These are phyloP conservation scores for Microctenopoma steveboyesi DNA, from an alignment of 2,797 vertebrate genomes.

Conservation along the genomic window DNA sequence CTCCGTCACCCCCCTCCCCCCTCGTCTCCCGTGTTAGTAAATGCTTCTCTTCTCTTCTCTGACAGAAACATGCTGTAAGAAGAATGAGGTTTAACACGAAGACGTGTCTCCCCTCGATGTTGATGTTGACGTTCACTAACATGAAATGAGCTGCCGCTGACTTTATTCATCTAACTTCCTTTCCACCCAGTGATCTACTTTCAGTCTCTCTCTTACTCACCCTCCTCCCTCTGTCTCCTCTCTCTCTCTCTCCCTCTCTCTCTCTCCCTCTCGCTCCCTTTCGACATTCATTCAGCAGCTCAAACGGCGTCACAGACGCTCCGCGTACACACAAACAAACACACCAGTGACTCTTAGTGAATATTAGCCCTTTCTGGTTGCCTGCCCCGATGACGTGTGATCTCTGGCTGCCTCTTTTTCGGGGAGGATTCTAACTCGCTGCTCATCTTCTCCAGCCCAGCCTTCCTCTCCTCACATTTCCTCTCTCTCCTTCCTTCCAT, in stretches of 20 bases:
- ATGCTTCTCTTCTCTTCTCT: slow-evolving; percentile 15
- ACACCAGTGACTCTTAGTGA: slow-evolving; percentile 45
- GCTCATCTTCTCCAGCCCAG: slow-evolving; percentile 24
- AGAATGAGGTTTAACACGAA: neutral
- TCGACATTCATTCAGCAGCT: slow-evolving; percentile 69
- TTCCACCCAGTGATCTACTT: slow-evolving; percentile 67
- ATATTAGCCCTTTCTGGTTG: slow-evolving; percentile 49
- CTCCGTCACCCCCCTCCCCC: slow-evolving; percentile 59
- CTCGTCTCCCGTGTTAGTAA: slow-evolving; percentile 55
- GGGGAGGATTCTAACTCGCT: slow-evolving; percentile 34
- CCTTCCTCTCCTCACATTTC: slow-evolving; percentile 28
- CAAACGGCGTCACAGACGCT: slow-evolving; percentile 40
- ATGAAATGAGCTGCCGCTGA: slow-evolving; percentile 46
- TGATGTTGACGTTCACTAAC: slow-evolving; percentile 1
- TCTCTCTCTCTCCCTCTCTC: slow-evolving; percentile 2
- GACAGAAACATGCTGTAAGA: neutral
- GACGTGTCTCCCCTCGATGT: neutral
- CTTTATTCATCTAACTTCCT: slow-evolving; percentile 56
- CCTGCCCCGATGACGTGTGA: slow-evolving; percentile 12
- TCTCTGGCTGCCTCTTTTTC: slow-evolving; percentile 35
- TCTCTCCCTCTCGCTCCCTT: slow-evolving; percentile 11
- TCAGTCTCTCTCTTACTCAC: slow-evolving; percentile 18
- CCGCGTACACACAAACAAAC: slow-evolving; percentile 14
- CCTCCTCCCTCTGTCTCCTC: slow-evolving; percentile 6
- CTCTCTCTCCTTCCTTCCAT: slow-evolving; percentile 36